Conservation (phyloP, 2,888 invertebrate species). For the Tetanocera ferruginea region DNA sequence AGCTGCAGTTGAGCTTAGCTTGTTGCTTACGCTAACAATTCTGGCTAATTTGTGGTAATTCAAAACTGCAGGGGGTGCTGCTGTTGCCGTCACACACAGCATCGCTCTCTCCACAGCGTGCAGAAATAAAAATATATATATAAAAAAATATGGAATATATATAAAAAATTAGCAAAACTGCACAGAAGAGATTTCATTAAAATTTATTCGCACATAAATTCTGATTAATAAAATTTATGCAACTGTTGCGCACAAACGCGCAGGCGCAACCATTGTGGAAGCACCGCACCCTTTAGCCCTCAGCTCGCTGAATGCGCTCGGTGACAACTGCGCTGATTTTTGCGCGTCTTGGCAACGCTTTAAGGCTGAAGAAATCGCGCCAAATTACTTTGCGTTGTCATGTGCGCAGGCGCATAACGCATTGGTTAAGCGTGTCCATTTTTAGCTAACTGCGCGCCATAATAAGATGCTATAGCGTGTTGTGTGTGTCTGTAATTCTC, state of each 20-base stretch:
- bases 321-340: background rate
- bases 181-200: constrained; percentile 16
- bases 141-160: background rate
- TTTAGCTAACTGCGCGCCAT: background rate
- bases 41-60: constrained; percentile 24
- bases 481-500: constrained; percentile 11
- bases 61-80: constrained; percentile 9
- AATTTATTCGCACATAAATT: constrained; percentile 69
- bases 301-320: background rate
- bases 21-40: background rate
- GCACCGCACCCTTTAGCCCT: background rate
- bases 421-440: constrained; percentile 3
- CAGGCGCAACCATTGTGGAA: background rate
- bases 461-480: background rate
- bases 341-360: background rate
- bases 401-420: background rate
- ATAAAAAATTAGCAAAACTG: background rate
- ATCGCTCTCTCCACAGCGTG: background rate
- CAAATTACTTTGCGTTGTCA: background rate
- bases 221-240: constrained; percentile 69
- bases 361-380: background rate
- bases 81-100: background rate
- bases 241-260: constrained; percentile 32
- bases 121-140: background rate
- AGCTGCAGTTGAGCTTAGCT: background rate